phyloP scores from a whole-genome alignment of 2,113 vertebrate species.

The Peromyscus maniculatus region DNA sequence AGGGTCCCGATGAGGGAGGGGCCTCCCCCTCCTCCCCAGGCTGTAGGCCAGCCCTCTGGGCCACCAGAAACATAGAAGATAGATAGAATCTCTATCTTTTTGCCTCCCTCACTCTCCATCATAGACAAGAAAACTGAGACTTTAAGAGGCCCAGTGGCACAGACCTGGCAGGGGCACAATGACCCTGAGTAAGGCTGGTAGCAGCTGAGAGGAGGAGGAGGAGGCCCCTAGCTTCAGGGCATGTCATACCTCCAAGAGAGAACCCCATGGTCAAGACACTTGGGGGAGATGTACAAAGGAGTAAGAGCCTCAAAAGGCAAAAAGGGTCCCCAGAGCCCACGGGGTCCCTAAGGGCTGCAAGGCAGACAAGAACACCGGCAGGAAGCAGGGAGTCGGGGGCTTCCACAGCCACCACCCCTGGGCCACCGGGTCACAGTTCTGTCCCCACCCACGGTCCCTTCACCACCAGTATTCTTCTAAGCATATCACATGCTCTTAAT shows the following conservation, averaged over 20 bases:
- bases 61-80: background rate
- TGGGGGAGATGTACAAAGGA: background rate
- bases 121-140: background rate
- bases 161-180: background rate
- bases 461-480: no score
- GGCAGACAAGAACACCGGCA: background rate
- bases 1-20: background rate
- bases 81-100: background rate
- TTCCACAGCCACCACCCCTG: background rate
- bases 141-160: background rate
- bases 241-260: background rate
- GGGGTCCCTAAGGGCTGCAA: background rate
- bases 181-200: background rate
- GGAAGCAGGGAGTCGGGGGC: background rate
- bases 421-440: background rate
- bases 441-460: no score
- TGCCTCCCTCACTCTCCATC: background rate
- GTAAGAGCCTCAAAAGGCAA: background rate
- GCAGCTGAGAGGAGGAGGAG: background rate
- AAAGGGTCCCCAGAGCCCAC: background rate
- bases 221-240: fast-evolving
- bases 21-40: background rate
- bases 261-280: background rate
- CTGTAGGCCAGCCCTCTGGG: background rate
- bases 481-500: background rate